Percentiles rank a stretch among this genome's conserved stretches.
These are phyloP conservation scores for Artibeus lituratus DNA, from an alignment of 2,797 vertebrate genomes.

Conservation along the genomic window DNA sequence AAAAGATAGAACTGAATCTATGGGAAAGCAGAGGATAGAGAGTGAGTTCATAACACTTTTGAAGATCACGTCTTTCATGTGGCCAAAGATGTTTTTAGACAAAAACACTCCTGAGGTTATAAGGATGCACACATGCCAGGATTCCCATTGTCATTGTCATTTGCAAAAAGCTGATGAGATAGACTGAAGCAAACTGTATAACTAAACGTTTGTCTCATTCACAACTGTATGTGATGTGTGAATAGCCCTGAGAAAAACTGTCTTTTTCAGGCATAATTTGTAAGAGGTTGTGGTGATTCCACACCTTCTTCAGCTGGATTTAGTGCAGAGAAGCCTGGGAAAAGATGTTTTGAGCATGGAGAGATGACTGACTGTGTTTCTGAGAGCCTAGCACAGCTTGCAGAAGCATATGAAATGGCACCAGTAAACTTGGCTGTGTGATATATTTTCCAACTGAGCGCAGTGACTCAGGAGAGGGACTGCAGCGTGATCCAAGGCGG, in stretches of 20 bases:
- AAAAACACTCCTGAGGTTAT: neutral
- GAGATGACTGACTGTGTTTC: neutral
- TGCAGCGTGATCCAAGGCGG: neutral
- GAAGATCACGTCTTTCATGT: fast-evolving
- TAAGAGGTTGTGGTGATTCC: neutral
- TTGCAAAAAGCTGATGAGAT: neutral
- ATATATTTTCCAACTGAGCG: neutral
- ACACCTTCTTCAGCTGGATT: neutral
- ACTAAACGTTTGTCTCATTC: neutral
- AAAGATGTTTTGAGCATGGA: neutral
- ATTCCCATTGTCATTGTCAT: neutral
- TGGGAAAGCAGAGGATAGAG: neutral
- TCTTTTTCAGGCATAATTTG: neutral
- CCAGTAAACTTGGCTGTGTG: neutral
- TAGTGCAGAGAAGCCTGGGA: neutral
- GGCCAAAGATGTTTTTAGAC: neutral
- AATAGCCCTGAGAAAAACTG: neutral
- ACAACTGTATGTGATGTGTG: neutral
- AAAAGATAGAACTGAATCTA: neutral
- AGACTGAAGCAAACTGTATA: neutral
- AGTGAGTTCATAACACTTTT: neutral
- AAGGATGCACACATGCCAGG: too few species aligned
- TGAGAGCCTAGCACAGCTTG: neutral
- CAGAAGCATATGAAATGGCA: neutral
- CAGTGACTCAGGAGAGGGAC: neutral